phyloP scores from a whole-genome alignment of 1,140 invertebrate species.

The Physella acuta region DNA sequence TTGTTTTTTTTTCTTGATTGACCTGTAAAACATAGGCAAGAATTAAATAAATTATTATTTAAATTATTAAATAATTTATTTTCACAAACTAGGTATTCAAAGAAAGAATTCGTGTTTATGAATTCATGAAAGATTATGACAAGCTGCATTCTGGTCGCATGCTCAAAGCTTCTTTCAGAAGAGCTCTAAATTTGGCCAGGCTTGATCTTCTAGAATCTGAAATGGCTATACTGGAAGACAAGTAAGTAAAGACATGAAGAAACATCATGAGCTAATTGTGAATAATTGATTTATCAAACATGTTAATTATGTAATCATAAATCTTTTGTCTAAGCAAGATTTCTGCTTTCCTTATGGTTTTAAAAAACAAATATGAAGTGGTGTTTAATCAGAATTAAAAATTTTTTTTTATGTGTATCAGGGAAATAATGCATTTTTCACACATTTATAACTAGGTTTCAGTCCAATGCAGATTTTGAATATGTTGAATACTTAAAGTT shows the following conservation, averaged over 20 bases:
- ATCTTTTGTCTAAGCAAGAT: no score
- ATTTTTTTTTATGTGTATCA: not conserved
- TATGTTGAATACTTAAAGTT: slow-evolving; percentile 56
- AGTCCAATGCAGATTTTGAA: slow-evolving; percentile 38
- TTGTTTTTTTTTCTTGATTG: no score
- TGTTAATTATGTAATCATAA: no score
- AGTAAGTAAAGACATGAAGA: no score
- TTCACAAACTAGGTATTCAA: slow-evolving; percentile 47
- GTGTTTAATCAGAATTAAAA: not conserved
- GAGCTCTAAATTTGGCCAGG: slow-evolving; percentile 55
- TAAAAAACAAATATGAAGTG: no score
- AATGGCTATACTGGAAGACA: slow-evolving; percentile 56
- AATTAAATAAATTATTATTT: no score
- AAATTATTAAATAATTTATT: slow-evolving; percentile 2
- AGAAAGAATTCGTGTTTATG: slow-evolving; percentile 54
- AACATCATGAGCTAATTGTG: no score
- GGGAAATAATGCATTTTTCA: no score
- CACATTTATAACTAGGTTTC: slow-evolving; percentile 43
- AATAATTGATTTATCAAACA: no score
- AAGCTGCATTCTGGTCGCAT: slow-evolving; percentile 56
- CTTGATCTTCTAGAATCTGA: slow-evolving; percentile 55
- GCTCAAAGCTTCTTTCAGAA: slow-evolving; percentile 54
- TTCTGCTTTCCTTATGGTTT: no score
- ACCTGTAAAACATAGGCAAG: no score
- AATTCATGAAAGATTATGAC: slow-evolving; percentile 59